Base-by-base conservation (phyloP, 37 sponge, comb jelly and placozoan species). In the Trichoplax adhaerens region DNA sequence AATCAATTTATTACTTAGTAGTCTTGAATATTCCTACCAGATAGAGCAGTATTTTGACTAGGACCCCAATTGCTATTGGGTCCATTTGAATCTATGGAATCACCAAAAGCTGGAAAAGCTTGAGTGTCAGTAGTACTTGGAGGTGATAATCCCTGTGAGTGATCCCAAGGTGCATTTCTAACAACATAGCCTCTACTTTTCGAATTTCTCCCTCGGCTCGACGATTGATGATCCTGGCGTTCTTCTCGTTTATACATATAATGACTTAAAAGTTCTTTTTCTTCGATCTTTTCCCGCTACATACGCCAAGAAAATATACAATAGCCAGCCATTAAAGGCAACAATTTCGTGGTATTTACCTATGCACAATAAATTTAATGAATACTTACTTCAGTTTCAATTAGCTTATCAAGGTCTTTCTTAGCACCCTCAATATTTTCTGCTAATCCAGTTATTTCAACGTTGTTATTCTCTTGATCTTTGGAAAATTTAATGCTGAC, bases 351-450 rank as follows among this genome's bases (percentile, higher is more conserved):
- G 29, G 29, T 29, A 29, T 29, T 29, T 29, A 29, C 29, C 29
- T 29, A 29, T 29, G 29, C 29, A 4, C 50, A 1, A 1, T 66
- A 29, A 12, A 49, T 12, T 53, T 5, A 3, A 46, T n/a, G 2
- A 58, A 29, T 1, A 90, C 91, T 72, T 72, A 92, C 93, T 57
- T 83, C 81, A 59, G 87, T 88, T 65, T 92, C 93, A 4, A 78
- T 83, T 5, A 81, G 65, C 54, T 62, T 81, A 50, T 83, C 64
- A 1, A 92, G 76, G 66, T 92, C 83, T 48, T 92, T 85, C 75
- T 82, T 87, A 48, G 83, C 82, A 56, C 87, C 93, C 53, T 82
- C 88, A 52, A 92, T 88, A 69, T 87, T 87, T 53, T 87, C 93
- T 74, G 82, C 83, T 72, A 82, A 62, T 51, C 93, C 93, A 5